Conservation (phyloP, 2,797 vertebrate genomes). For the Botia kubotai region DNA sequence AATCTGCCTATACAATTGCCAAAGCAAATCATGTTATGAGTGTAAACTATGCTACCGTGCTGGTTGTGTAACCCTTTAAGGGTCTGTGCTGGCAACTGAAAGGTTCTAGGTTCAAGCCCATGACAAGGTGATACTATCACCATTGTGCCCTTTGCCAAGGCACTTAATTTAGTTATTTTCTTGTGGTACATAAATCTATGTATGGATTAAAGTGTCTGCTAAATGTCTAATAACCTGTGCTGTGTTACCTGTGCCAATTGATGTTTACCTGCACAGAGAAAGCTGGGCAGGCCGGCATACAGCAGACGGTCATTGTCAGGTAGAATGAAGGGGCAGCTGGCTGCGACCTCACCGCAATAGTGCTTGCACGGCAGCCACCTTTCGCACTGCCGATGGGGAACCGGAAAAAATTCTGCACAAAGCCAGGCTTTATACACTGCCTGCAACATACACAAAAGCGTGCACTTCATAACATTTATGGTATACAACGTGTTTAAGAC, state of each 20-base stretch:
- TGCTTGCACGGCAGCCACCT: constrained; percentile 87
- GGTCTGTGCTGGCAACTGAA: neutral
- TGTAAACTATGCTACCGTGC: neutral
- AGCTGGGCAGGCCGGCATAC: constrained; percentile 87
- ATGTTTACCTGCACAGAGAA: constrained; percentile 85
- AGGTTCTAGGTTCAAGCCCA: neutral
- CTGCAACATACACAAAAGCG: constrained; percentile 63
- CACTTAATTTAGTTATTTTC: neutral
- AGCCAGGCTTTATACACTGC: constrained; percentile 89
- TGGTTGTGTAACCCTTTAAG: neutral
- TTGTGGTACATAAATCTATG: neutral
- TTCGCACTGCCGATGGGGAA: constrained; percentile 85
- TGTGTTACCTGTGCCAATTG: constrained; percentile 18
- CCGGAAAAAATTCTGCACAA: constrained; percentile 87
- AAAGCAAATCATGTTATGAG: neutral
- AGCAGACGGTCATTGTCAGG: constrained; percentile 88
- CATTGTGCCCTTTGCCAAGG: neutral
- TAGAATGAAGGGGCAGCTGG: constrained; percentile 86
- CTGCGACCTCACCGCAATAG: constrained; percentile 89
- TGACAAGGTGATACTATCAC: neutral
- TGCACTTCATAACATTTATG: neutral
- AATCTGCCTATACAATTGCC: too few relatives aligned
- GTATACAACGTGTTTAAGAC: neutral
- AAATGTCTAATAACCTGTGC: constrained; percentile 1
- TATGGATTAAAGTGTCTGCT: neutral